Evolutionary conservation across 2,888 invertebrate genomes (phyloP).

Genomic region (Sclerodermus sp.): DNA sequence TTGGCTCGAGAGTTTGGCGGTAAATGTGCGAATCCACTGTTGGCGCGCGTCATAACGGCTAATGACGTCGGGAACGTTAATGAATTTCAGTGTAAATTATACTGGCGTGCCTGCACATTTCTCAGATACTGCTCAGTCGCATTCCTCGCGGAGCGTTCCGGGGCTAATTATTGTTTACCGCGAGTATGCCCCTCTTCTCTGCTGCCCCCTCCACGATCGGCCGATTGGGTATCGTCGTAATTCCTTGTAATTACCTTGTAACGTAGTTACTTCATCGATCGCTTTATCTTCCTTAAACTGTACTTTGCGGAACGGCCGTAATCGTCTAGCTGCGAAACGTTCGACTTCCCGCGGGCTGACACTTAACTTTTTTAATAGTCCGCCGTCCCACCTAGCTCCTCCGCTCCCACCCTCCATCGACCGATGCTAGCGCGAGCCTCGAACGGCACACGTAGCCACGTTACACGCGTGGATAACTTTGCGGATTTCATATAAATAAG

Average conservation of each 20-base stretch:
- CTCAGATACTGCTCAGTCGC: slow-evolving; percentile 30
- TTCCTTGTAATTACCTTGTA: slow-evolving; percentile 41
- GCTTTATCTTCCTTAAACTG: slow-evolving; percentile 26
- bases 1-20: not conserved
- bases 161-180: slow-evolving; percentile 40
- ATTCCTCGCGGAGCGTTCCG: slow-evolving; percentile 27
- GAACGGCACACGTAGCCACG: not conserved
- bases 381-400: not conserved
- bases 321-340: slow-evolving; percentile 27
- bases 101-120: slow-evolving; percentile 30
- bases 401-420: not conserved
- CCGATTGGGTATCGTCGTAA: slow-evolving; percentile 33
- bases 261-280: slow-evolving; percentile 37
- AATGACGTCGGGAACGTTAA: slow-evolving; percentile 26
- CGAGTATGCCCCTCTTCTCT: no score
- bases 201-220: not conserved
- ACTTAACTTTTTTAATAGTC: slow-evolving; percentile 23
- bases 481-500: slow-evolving; percentile 12
- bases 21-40: not conserved
- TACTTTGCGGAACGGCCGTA: slow-evolving; percentile 19
- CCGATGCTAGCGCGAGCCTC: not conserved
- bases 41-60: slow-evolving; percentile 14
- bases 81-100: slow-evolving; percentile 37
- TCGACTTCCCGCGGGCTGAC: slow-evolving; percentile 21
- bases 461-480: slow-evolving; percentile 1